Conservation (phyloP, 1,140 invertebrate genomes). For the Himalopsyche phryganea region DNA sequence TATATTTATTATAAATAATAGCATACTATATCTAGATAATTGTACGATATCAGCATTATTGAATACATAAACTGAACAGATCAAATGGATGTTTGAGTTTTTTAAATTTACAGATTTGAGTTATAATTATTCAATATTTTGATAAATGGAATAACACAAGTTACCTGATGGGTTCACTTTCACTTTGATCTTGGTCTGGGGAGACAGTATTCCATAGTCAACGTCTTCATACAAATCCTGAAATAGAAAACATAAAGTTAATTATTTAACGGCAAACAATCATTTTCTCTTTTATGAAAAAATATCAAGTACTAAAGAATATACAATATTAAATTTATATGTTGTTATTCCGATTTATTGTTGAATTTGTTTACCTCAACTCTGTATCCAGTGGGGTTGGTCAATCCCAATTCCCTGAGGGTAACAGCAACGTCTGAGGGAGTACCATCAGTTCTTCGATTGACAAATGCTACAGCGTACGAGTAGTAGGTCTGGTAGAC, state of each 20-base stretch:
- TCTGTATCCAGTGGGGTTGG: conserved; percentile 73
- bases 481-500: conserved; percentile 79
- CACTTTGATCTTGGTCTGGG: conserved; percentile 85
- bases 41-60: too few species aligned
- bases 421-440: conserved; percentile 85
- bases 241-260: conserved; percentile 31
- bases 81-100: too few species aligned
- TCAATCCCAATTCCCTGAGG: conserved; percentile 76
- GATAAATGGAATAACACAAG: conserved; percentile 38
- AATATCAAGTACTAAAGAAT: too few species aligned
- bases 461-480: conserved; percentile 83
- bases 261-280: background rate
- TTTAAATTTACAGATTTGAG: too few species aligned
- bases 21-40: too few species aligned
- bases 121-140: too few species aligned
- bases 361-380: conserved; percentile 76
- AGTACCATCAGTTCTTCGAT: conserved; percentile 84
- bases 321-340: too few species aligned
- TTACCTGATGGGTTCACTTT: conserved; percentile 91
- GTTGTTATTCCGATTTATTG: too few species aligned
- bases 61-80: too few species aligned
- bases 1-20: too few species aligned
- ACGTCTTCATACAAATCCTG: conserved; percentile 85
- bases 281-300: too few species aligned
- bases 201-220: conserved; percentile 76